phyloP scores from a whole-genome alignment of 2,113 vertebrate genomes.

The Anolis sagrei region DNA sequence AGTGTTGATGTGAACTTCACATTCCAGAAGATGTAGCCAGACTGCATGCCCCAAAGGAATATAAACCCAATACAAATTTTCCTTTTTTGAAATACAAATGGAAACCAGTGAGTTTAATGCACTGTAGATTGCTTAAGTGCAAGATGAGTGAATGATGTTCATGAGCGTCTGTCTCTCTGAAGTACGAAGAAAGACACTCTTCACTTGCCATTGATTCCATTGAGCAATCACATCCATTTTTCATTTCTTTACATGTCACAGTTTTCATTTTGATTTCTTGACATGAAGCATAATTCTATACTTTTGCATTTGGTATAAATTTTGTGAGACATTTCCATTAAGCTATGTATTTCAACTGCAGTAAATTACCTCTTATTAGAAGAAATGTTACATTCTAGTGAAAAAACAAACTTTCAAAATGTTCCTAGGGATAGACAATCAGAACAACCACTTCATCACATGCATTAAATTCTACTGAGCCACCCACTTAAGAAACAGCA shows the following conservation, averaged over 20 bases:
- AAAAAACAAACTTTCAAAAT: background rate
- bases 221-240: background rate
- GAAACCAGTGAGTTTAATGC: background rate
- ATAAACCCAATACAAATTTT: background rate
- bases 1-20: background rate
- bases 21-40: background rate
- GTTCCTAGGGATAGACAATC: no score
- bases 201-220: background rate
- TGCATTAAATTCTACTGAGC: no score
- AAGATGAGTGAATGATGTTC: background rate
- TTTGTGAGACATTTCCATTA: background rate
- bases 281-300: background rate
- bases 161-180: background rate
- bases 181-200: background rate
- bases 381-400: background rate
- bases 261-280: background rate
- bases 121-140: background rate
- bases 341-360: background rate
- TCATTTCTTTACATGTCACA: background rate
- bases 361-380: background rate
- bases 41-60: fast-evolving
- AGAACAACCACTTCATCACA: no score
- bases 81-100: background rate
- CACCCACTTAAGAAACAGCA: no score
- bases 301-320: background rate